These are phyloP conservation scores for Sebastes kiyomatsui DNA, from an alignment of 2,797 vertebrate species.

Conservation along the genomic window DNA sequence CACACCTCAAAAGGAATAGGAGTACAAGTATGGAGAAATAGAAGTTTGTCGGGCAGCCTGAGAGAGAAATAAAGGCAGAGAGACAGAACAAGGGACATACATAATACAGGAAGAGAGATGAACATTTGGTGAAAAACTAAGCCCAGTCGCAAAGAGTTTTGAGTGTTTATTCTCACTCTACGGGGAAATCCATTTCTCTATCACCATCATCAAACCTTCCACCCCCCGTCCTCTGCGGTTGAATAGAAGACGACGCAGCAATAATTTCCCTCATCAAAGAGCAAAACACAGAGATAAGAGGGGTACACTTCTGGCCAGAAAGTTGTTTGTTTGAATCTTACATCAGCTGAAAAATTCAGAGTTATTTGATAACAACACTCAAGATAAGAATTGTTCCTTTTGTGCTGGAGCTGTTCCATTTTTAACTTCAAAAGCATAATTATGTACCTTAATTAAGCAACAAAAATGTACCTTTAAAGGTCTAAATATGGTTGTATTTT, in stretches of 20 bases:
- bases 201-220: constrained; percentile 1
- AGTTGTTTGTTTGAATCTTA: constrained; percentile 17
- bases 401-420: background rate
- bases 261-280: constrained; percentile 28
- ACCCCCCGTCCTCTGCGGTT: constrained; percentile 10
- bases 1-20: background rate
- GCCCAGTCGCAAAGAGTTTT: background rate
- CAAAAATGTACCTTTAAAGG: background rate
- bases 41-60: background rate
- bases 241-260: background rate
- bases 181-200: background rate
- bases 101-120: constrained; percentile 11
- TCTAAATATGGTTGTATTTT: no score
- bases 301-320: background rate
- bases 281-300: background rate
- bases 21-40: background rate
- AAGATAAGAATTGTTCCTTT: background rate
- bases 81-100: background rate
- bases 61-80: background rate
- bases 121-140: background rate
- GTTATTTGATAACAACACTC: background rate
- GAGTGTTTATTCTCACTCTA: constrained; percentile 29
- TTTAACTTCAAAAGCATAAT: background rate
- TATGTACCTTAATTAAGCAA: background rate
- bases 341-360: background rate